Conservation (phyloP, 2,113 vertebrate genomes). For the Athene noctua region DNA sequence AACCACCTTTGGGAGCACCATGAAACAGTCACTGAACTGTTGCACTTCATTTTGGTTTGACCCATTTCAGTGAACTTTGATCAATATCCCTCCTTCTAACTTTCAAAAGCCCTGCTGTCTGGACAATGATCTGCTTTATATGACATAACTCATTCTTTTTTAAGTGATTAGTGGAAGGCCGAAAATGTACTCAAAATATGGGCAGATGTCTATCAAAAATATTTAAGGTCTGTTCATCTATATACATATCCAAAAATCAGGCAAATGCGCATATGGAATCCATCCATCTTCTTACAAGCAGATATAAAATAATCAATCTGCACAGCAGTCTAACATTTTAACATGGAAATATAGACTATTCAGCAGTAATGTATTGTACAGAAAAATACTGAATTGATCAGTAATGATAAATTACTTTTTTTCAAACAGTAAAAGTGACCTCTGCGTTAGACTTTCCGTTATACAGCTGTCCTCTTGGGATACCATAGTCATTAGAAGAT, state of each 20-base stretch:
- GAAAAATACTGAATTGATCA: not conserved
- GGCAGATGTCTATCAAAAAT: not conserved
- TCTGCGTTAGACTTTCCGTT: not conserved
- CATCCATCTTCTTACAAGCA: not conserved
- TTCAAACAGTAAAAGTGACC: not conserved
- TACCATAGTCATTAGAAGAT: not conserved
- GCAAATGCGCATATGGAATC: not conserved
- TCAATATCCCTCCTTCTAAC: not conserved
- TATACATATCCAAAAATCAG: not conserved
- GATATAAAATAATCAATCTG: not conserved
- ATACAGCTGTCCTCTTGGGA: not conserved
- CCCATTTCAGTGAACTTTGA: not conserved
- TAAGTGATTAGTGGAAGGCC: not conserved
- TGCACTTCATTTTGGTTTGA: not conserved
- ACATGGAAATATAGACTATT: not conserved
- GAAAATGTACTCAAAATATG: not conserved
- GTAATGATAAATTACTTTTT: not conserved
- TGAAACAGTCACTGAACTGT: not conserved
- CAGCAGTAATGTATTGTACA: not conserved
- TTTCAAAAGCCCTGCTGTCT: not conserved
- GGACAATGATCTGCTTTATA: not conserved
- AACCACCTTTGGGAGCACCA: not conserved
- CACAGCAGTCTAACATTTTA: not conserved
- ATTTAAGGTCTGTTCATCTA: not conserved
- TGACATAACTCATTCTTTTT: not conserved